Evolutionary conservation across 2,797 vertebrate genomes (phyloP), one percentile per base, ranked within the genome.

Genomic region (Corythornis leucogaster): DNA sequence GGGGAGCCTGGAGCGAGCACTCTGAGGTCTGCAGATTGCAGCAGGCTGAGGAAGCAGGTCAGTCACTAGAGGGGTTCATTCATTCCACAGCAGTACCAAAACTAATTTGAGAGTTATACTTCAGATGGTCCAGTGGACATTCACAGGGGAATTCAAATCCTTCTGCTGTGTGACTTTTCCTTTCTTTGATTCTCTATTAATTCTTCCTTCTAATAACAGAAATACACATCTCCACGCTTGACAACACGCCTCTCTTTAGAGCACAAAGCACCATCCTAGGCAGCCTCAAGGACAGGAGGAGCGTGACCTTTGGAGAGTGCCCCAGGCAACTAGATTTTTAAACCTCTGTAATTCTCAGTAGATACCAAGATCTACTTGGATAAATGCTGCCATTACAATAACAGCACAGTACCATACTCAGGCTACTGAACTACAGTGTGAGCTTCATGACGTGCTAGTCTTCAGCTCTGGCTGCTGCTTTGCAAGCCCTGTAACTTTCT

Each of bases 371-470:
- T 28, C 61, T 35, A 5, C 7, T 1, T 57, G 48, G 62, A 46
- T 12, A 77, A 50, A 59, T 8, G 18, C 64, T 69, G 54, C 2
- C 12, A 10, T 21, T 45, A 1, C 8, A 46, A 1, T 8, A 78
- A 51, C 66, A 87, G 51, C 40, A n/a, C 50, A 51, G 3, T 0
- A 20, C 30, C 8, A 3, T 25, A 2, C 14, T 5, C 6, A 7
- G 57, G 76, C 33, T 70, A 5, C 67, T 25, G 82, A 67, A 31
- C 64, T 28, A 2, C 63, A 2, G 8, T 80, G 62, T 31, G 50
- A 67, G 57, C 6, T 58, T 13, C 11, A 17, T 11, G 46, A 11
- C 61, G 5, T 0, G 11, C 19, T 3, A n/a, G 11, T 0, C 38
- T 63, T 21, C 48, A 48, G 64, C 80, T 67, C 67, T 33, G 53